Conservation (phyloP, 1,140 invertebrate genomes). For the Hycleus cichorii region DNA sequence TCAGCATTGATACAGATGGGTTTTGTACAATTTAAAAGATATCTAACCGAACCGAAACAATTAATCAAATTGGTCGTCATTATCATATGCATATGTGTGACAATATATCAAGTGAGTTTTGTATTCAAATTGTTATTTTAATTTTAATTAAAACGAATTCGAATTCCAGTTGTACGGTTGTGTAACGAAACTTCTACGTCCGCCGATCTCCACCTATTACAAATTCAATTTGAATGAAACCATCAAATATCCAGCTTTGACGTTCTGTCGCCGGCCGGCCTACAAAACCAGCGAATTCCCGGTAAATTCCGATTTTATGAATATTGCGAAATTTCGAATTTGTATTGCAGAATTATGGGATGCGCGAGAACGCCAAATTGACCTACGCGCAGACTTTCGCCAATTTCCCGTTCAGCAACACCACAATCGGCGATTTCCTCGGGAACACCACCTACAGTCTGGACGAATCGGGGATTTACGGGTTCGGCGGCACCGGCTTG, state of each 20-base stretch:
- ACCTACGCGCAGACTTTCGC: slow-evolving; percentile 9
- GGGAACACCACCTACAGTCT: slow-evolving; percentile 24
- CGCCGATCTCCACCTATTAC: slow-evolving; percentile 54
- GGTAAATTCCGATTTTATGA: slow-evolving; percentile 37
- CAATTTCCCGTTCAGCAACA: slow-evolving; percentile 19
- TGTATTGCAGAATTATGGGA: slow-evolving; percentile 21
- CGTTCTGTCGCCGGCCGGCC: slow-evolving; percentile 52
- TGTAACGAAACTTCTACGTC: slow-evolving; percentile 47
- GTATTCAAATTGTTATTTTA: neutral
- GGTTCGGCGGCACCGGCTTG: slow-evolving; percentile 6
- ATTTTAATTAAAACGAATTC: neutral
- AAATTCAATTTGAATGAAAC: slow-evolving; percentile 55
- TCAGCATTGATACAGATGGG: too few species aligned
- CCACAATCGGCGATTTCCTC: slow-evolving; percentile 22
- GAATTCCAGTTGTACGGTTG: slow-evolving; percentile 46
- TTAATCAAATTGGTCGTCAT: too few species aligned
- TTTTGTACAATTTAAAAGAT: too few species aligned
- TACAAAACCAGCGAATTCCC: slow-evolving; percentile 49
- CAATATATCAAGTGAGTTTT: too few species aligned
- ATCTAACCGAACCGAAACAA: too few species aligned
- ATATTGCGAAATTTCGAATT: neutral
- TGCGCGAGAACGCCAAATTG: neutral
- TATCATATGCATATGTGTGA: too few species aligned
- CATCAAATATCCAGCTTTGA: slow-evolving; percentile 54
- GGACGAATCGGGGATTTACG: slow-evolving; percentile 14